These are phyloP conservation scores for Sphaerodactylus townsendi DNA, from an alignment of 2,113 vertebrate species.

Conservation along the genomic window DNA sequence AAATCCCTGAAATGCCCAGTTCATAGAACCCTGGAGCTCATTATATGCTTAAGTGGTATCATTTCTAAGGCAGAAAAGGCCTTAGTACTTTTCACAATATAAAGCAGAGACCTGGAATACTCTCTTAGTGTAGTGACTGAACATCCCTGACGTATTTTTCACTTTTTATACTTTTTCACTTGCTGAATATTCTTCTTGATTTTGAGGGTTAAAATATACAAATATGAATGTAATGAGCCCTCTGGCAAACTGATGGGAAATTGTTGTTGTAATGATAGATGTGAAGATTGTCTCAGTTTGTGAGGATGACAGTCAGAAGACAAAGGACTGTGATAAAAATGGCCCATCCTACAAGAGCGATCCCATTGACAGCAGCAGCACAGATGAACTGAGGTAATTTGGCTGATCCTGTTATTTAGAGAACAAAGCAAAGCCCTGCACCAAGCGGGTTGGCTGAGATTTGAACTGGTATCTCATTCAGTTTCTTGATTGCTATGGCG, in stretches of 20 bases:
- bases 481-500: neutral
- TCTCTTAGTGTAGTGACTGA: neutral
- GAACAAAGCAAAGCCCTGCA: neutral
- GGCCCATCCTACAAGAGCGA: neutral
- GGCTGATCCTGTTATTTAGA: neutral
- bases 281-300: neutral
- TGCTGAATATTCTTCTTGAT: constrained; percentile 1
- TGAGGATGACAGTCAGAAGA: neutral
- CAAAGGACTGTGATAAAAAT: neutral
- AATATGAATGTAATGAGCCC: neutral
- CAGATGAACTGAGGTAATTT: constrained; percentile 10
- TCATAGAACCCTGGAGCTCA: too few species aligned
- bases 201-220: neutral
- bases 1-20: too few species aligned
- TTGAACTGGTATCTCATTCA: neutral
- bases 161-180: neutral
- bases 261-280: constrained; percentile 5
- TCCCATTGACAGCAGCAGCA: neutral
- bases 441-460: neutral
- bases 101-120: too few species aligned
- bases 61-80: neutral
- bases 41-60: neutral
- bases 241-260: neutral
- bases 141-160: neutral
- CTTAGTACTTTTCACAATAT: neutral